Base-by-base conservation (phyloP, 2,797 vertebrate genomes). In the Erpetoichthys calabaricus region DNA sequence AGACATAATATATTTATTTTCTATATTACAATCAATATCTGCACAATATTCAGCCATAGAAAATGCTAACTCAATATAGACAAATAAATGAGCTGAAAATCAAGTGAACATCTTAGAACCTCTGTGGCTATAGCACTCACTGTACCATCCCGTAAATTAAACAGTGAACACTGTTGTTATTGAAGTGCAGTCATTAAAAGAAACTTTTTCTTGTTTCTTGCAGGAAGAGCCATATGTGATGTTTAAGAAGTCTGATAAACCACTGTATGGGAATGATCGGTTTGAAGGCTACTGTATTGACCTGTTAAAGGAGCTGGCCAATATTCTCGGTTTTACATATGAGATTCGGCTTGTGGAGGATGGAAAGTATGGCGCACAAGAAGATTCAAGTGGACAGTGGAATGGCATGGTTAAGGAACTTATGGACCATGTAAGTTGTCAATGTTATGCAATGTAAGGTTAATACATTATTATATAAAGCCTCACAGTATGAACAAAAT, bases 181-280 rank as follows among this genome's bases (percentile, higher is more conserved):
- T 25, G 25, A 25, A 25, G 25, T 25, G 25, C 25, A 25, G 25
- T 25, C 25, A 25, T 25, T 25, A 25, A 25, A 25, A 25, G 25
- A 25, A 25, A 25, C 25, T 25, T 25, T 25, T 25, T 25, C 25
- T 25, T 25, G 25, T 25, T 45, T 50, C 64, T 70, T 70, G 64
- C 82, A 98, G 95, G 93, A 94, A 78, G 94, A 97, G 74, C 95
- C 95, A 4, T 98, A 98, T 63, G 92, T 97, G 74, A 90, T 97
- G 84, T 98, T 97, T 77, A 97, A 95, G 84, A 97, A 95, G 70
- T 98, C 93, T 62, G 93, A 97, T 78, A 96, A 94, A 70, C 94
- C 92, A 3, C 85, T 98, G 57, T 95, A 94, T 3, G 94, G 94
- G 58, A 98, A 98, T 56, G 91, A 97, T 69, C 88, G 95, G 66